These are phyloP conservation scores for Cosmopolites sordidus DNA, from an alignment of 2,888 invertebrate genomes.

Conservation along the genomic window DNA sequence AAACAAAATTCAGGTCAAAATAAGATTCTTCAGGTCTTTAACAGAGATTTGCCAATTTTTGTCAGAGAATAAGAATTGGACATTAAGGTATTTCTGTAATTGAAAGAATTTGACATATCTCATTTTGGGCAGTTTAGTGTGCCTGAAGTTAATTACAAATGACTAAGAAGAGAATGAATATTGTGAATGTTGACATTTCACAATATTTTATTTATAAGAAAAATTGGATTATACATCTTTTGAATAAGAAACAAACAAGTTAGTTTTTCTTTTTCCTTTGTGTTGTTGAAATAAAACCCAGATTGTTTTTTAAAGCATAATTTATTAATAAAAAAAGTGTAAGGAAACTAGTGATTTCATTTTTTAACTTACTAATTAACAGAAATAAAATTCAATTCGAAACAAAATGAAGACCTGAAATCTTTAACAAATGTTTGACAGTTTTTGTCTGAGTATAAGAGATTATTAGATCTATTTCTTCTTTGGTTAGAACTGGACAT, in stretches of 20 bases:
- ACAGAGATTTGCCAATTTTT: too few relatives aligned
- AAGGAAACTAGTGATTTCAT: background rate
- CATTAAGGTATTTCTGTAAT: too few relatives aligned
- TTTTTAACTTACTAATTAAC: too few relatives aligned
- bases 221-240: background rate
- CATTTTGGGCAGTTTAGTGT: conserved; percentile 27
- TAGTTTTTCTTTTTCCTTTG: too few relatives aligned
- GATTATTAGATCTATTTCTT: too few relatives aligned
- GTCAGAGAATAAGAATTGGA: too few relatives aligned
- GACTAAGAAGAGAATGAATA: conserved; percentile 9
- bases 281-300: background rate
- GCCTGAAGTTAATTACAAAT: conserved; percentile 12
- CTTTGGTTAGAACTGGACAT: conserved; percentile 11
- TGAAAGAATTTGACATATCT: conserved; percentile 54
- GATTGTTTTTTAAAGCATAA: background rate
- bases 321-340: background rate
- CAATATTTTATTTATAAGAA: background rate
- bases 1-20: too few relatives aligned
- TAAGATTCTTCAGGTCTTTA: too few relatives aligned
- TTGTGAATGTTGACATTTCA: background rate
- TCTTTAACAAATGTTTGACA: too few relatives aligned
- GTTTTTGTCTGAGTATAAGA: too few relatives aligned
- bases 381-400: too few relatives aligned
- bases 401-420: too few relatives aligned
- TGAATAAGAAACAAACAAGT: background rate